phyloP scores from a whole-genome alignment of 1,140 invertebrate genomes.

The Oryzaephilus surinamensis region DNA sequence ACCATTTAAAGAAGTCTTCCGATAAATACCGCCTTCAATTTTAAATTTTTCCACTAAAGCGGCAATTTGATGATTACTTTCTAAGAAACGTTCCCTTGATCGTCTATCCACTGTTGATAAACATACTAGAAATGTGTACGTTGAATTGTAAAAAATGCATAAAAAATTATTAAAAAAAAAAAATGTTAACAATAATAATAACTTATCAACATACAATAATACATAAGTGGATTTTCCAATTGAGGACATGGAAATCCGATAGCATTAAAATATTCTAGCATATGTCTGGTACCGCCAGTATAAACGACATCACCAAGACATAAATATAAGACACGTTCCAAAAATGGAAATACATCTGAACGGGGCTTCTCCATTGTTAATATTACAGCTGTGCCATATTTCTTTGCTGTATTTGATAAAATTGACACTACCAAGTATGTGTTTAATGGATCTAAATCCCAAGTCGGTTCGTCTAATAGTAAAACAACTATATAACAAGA shows the following conservation, averaged over 20 bases:
- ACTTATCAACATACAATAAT: conserved; percentile 62
- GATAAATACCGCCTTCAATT: conserved; percentile 58
- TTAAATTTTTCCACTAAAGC: conserved; percentile 86
- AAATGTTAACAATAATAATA: too few relatives aligned
- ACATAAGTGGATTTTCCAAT: conserved; percentile 87
- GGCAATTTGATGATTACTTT: conserved; percentile 87
- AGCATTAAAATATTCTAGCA: conserved; percentile 82
- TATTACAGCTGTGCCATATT: conserved; percentile 77
- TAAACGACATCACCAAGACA: conserved; percentile 87
- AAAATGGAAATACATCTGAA: conserved; percentile 85
- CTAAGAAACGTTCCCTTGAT: conserved; percentile 77
- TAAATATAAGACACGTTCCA: conserved; percentile 73
- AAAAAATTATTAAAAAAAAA: too few relatives aligned
- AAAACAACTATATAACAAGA: too few relatives aligned
- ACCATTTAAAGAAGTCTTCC: conserved; percentile 42
- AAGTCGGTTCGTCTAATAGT: conserved; percentile 81
- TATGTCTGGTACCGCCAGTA: conserved; percentile 75
- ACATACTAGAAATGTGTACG: conserved; percentile 57
- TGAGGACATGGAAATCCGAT: conserved; percentile 90
- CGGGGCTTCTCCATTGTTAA: conserved; percentile 87
- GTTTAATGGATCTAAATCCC: conserved; percentile 81
- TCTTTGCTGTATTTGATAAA: conserved; percentile 82
- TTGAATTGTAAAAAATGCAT: neutral
- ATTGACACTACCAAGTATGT: conserved; percentile 89
- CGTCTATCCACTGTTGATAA: conserved; percentile 83